Base-by-base conservation (phyloP, 2,888 invertebrate species). In the Caenorhabditis zanzibari region DNA sequence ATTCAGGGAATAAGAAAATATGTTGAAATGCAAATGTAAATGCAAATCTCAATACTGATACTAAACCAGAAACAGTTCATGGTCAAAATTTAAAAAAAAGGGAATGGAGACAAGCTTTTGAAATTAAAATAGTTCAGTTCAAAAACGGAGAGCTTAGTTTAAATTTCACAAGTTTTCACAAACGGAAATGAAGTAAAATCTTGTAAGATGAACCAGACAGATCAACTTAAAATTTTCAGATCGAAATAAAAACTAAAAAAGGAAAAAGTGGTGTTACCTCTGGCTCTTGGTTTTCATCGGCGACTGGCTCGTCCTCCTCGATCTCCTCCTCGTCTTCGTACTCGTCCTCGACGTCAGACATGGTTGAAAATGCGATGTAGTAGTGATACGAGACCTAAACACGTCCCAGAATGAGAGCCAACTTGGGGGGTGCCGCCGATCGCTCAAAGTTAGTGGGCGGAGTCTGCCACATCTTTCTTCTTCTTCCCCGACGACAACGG, bases 261-360 rank as follows among this genome's bases (percentile, higher is more conserved):
- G 32, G 16, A 68, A 47, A n/a, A n/a, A n/a, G n/a, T n/a, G n/a
- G n/a, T n/a, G n/a, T 61, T 58, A 82, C 82, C 85, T 84, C 84
- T 75, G 87, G 80, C 74, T 79, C 86, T 59, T 81, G 82, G 41
- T 75, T 80, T 52, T 83, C 84, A 54, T 74, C 84, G 61, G 73
- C 77, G 69, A 79, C 82, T 74, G 84, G 81, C 81, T 87, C 88
- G 74, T 90, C 90, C 84, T 89, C 89, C 77, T 90, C 90, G 80
- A 88, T 80, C 85, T 89, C 88, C 86, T 89, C 89, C 87, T 88
- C 89, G 61, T 87, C 86, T 44, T 86, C 85, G 64, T 86, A 85
- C 86, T 91, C 91, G 84, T 91, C 91, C 59, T 91, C 91, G 76
- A 89, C 90, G 86, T 91, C 91, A 71, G 90, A 90, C 90, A 90